Conservation (phyloP, 2,113 vertebrate genomes). For the Ciconia boyciana region DNA sequence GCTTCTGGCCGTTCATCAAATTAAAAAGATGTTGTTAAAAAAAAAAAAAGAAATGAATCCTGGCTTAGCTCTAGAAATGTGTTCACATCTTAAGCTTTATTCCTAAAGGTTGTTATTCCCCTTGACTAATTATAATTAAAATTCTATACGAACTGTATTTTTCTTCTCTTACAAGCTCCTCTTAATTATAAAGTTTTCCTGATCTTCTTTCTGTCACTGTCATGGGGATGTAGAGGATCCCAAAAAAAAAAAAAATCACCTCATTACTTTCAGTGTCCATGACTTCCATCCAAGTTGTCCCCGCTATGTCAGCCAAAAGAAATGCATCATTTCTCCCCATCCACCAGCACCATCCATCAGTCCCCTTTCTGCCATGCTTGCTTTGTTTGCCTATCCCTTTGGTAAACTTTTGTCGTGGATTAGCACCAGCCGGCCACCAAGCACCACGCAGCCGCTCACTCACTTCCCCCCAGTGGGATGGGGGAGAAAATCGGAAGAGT, state of each 20-base stretch:
- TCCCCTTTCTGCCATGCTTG: neutral
- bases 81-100: neutral
- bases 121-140: neutral
- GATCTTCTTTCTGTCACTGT: neutral
- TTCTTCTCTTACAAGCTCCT: neutral
- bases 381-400: neutral
- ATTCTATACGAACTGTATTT: neutral
- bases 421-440: no score
- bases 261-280: neutral
- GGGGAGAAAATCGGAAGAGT: no score
- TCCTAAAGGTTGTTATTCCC: neutral
- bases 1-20: neutral
- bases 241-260: neutral
- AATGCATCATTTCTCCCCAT: neutral
- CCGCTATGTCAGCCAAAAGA: slow-evolving; percentile 22
- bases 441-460: no score
- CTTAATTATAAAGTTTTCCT: neutral
- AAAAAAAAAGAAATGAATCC: neutral
- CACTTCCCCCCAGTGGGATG: no score
- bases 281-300: neutral
- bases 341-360: neutral
- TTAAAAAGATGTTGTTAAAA: neutral
- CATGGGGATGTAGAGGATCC: neutral
- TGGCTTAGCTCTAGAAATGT: neutral
- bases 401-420: neutral